Evolutionary conservation across 2,113 vertebrate species (phyloP), one percentile per base, ranked within the genome.

Genomic region (Dasyornis broadbenti): DNA sequence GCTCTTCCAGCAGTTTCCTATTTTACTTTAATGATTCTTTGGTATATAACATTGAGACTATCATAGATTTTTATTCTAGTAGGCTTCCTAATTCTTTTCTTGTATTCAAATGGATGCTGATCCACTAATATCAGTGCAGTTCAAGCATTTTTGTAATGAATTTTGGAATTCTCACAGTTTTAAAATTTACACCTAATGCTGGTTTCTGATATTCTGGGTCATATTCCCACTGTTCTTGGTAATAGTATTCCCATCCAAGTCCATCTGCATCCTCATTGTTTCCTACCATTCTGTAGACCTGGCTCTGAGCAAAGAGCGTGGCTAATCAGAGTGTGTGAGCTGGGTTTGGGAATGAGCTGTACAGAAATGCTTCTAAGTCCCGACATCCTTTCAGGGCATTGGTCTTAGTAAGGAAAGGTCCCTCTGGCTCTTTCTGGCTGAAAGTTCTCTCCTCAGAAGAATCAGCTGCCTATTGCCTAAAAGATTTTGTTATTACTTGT

Each of bases 121-220:
- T 72, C 33, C 44, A 37, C 33, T 40, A 35, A n/a, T 13, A 70
- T 4, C 0, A 0, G 30, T 66, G 22, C 6, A 39, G 20, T 49
- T 42, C 54, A 75, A 71, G 8, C 22, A 71, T 40, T 90, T 91
- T 50, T 64, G 2, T 22, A 64, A 76, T 10, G 10, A 33, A 22
- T 65, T 76, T 72, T 87, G 37, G 7, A 79, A 76, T 79, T 61
- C 5, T 82, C 45, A 45, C 6, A 9, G 7, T 64, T 90, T 49
- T 47, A 61, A 79, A 21, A 35, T 71, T 82, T 85, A 14, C 6
- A 44, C 4, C 8, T 82, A 15, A 56, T 56, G 27, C 3, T 82
- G 33, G 1, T 69, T 91, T 92, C 44, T 82, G 39, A 54, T 79
- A 16, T 68, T 89, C 56, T 72, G 21, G 22, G 17, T 84, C 30